phyloP scores from a whole-genome alignment of 2,888 invertebrate species.

The Ceramica pisi region DNA sequence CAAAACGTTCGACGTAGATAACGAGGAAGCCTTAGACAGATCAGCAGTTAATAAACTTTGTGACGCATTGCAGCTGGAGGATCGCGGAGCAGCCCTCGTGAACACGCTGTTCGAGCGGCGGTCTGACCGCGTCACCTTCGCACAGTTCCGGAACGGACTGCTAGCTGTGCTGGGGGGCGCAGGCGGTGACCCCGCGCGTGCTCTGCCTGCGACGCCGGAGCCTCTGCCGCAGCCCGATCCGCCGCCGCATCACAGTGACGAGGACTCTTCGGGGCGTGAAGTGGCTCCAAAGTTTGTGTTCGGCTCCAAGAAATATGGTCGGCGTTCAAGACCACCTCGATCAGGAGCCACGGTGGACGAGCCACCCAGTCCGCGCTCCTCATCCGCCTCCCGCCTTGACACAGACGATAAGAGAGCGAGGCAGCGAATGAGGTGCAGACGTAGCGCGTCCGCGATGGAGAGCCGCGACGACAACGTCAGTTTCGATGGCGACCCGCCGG shows the following conservation, averaged over 20 bases:
- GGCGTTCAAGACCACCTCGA: conserved; percentile 92
- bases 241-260: conserved; percentile 79
- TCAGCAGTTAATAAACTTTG: conserved; percentile 93
- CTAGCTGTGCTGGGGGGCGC: conserved; percentile 92
- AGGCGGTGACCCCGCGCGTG: conserved; percentile 70
- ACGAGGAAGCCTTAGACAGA: conserved; percentile 92
- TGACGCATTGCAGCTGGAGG: conserved; percentile 94
- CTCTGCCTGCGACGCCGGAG: conserved; percentile 66
- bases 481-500: conserved; percentile 56
- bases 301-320: conserved; percentile 94
- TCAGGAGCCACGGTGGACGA: conserved; percentile 63
- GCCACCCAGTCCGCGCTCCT: conserved; percentile 74
- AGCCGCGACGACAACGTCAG: conserved; percentile 67
- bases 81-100: conserved; percentile 92
- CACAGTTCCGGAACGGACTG: conserved; percentile 94
- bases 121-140: conserved; percentile 91
- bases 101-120: conserved; percentile 90
- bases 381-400: conserved; percentile 81
- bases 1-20: conserved; percentile 94
- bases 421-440: conserved; percentile 76
- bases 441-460: conserved; percentile 81
- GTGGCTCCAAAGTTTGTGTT: conserved; percentile 94
- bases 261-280: conserved; percentile 92
- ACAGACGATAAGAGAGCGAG: conserved; percentile 69
- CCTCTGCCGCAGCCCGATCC: conserved; percentile 65